Conservation (phyloP, 1,140 invertebrate species). For the Centruroides sculpturatus region DNA sequence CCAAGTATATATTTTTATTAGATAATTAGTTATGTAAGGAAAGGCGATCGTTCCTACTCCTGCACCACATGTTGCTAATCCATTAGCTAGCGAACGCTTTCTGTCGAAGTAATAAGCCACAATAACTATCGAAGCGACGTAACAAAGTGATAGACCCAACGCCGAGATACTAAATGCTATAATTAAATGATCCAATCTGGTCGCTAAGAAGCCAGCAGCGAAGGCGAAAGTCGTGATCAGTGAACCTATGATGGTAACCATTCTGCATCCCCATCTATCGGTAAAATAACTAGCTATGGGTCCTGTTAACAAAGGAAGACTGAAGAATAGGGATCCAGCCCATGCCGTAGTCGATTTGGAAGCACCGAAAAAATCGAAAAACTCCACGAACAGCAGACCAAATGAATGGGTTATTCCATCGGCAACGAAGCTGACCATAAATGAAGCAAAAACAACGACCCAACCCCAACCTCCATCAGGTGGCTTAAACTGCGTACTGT, state of each 20-base stretch:
- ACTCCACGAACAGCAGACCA: conserved; percentile 48
- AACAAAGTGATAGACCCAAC: conserved; percentile 75
- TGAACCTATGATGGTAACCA: conserved; percentile 70
- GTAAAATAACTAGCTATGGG: conserved; percentile 75
- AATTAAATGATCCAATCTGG: conserved; percentile 58
- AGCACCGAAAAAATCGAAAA: conserved; percentile 39
- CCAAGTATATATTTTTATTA: conserved; percentile 39
- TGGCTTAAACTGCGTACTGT: background rate
- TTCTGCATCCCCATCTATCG: conserved; percentile 72
- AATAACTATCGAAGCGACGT: conserved; percentile 81
- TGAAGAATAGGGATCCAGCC: conserved; percentile 57
- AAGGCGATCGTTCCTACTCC: conserved; percentile 72
- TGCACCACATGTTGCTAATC: conserved; percentile 85
- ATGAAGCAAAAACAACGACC: conserved; percentile 69
- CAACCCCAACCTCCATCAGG: conserved; percentile 63
- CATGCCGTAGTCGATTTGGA: conserved; percentile 54
- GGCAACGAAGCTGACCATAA: conserved; percentile 84
- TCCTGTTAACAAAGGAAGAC: conserved; percentile 38
- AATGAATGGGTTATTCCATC: conserved; percentile 93
- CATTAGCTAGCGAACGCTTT: conserved; percentile 73
- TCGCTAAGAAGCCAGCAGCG: conserved; percentile 57
- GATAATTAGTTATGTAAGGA: conserved; percentile 49
- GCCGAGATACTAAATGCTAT: conserved; percentile 66
- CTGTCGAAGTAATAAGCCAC: conserved; percentile 89
- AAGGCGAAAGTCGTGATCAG: conserved; percentile 59